Percentiles rank a stretch among this genome's conserved stretches.
These are phyloP conservation scores for Otus sunia DNA, from an alignment of 2,113 vertebrate species.

Conservation along the genomic window DNA sequence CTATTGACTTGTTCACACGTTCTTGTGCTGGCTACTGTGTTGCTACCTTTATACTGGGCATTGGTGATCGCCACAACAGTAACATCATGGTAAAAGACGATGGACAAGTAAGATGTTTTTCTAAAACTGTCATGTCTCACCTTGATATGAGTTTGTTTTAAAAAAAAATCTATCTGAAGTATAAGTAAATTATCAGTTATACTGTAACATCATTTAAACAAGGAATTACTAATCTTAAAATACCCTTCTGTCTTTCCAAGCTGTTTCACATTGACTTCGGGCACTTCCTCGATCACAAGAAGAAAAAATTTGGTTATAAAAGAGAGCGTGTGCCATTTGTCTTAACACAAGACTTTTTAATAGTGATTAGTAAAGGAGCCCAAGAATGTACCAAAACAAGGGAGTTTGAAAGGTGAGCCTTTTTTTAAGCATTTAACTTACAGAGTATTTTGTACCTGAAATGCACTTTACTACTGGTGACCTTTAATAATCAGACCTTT, in stretches of 20 bases:
- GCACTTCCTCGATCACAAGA: slow-evolving; percentile 98
- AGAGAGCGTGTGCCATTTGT: slow-evolving; percentile 97
- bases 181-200: neutral
- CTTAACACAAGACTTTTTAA: slow-evolving; percentile 96
- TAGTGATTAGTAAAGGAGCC: slow-evolving; percentile 97
- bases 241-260: slow-evolving; percentile 70
- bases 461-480: neutral
- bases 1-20: slow-evolving; percentile 95
- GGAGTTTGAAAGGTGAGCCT: slow-evolving; percentile 93
- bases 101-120: slow-evolving; percentile 84
- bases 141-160: neutral
- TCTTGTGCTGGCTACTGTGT: slow-evolving; percentile 98
- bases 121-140: neutral
- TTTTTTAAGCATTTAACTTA: neutral
- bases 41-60: slow-evolving; percentile 96
- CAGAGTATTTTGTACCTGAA: neutral
- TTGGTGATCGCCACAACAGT: slow-evolving; percentile 97
- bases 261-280: slow-evolving; percentile 99
- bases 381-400: slow-evolving; percentile 97
- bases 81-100: slow-evolving; percentile 99
- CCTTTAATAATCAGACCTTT: neutral
- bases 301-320: slow-evolving; percentile 99
- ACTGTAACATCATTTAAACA: neutral
- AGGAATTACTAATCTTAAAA: neutral
- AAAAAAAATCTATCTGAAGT: neutral